Evolutionary conservation across 2,797 vertebrate species (phyloP), one percentile per base, ranked within the genome.

Genomic region (Sardinella longiceps): DNA sequence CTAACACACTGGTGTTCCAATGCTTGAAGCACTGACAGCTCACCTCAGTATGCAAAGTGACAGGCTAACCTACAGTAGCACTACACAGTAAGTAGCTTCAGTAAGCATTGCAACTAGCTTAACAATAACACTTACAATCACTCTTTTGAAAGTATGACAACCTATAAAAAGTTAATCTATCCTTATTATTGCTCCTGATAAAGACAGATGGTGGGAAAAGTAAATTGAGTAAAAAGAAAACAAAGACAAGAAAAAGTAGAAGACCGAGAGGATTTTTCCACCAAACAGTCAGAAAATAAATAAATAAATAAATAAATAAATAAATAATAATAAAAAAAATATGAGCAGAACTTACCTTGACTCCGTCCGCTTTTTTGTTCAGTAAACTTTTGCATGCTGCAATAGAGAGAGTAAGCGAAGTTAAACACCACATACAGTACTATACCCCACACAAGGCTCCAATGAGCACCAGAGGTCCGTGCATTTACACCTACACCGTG

Each of bases 301-400:
- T 60, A 3, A 46, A 20, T n/a, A 43, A 66, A 51, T 39, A 33
- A 9, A 50, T 18, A 74, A 28, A n/a, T n/a, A n/a, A n/a, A n/a
- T n/a, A n/a, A n/a, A n/a, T n/a, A n/a, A n/a, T n/a, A n/a, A n/a
- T n/a, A n/a, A n/a, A n/a, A n/a, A n/a, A n/a, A n/a, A n/a, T n/a
- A n/a, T n/a, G 46, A 70, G 33, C 30, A 86, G 87, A 84, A 89
- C 95, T 92, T 97, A 99, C 98, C 98, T 99, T 99, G 88, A 99
- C 98, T 3, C 98, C 98, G n/a, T 99, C 98, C 3, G 98, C 96
- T 92, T 99, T 99, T 95, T 99, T 99, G 95, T 99, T 99, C 93
- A 99, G 91, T 90, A 99, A 95, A 90, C 97, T 98, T 97, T 99
- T 99, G 95, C 98, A 98, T 85, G 98, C 98, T 99, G 95, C 90